Percentiles rank a stretch among this genome's conserved stretches.
Conservation (phyloP, 2,113 vertebrate genomes). For the Desmodus rotundus region DNA sequence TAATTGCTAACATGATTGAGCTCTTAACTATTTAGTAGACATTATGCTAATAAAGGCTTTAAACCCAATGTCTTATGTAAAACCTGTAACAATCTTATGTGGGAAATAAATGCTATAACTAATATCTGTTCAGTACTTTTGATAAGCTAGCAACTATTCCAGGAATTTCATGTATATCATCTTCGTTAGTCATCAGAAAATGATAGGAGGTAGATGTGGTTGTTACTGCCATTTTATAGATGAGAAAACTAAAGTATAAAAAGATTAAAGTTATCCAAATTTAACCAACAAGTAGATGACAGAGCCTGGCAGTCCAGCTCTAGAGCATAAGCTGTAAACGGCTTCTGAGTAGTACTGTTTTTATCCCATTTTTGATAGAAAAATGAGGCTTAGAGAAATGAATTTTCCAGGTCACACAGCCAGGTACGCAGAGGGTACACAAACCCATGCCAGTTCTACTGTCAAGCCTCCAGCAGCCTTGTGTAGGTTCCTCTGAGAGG, state of each 20-base stretch:
- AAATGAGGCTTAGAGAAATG: not conserved
- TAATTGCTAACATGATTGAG: not conserved
- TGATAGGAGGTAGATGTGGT: not conserved
- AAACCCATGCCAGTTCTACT: accelerated
- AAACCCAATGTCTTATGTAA: not conserved
- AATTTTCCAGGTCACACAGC: not conserved
- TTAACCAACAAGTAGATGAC: not conserved
- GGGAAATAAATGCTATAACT: not conserved
- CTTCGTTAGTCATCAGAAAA: not conserved
- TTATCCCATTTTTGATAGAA: not conserved
- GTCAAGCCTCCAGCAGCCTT: not conserved
- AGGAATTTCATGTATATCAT: not conserved
- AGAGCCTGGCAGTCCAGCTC: not conserved
- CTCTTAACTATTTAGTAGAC: not conserved
- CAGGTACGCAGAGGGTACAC: not conserved
- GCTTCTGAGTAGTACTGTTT: not conserved
- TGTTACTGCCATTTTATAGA: not conserved
- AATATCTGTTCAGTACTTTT: not conserved
- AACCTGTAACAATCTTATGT: not conserved
- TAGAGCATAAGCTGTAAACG: not conserved
- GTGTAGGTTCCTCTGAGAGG: not conserved
- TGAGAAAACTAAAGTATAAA: not conserved
- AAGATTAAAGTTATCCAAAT: not conserved
- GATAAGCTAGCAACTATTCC: not conserved
- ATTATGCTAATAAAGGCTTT: not conserved